phyloP scores from a whole-genome alignment of 2,888 invertebrate genomes.

The Tipula vernalis region DNA sequence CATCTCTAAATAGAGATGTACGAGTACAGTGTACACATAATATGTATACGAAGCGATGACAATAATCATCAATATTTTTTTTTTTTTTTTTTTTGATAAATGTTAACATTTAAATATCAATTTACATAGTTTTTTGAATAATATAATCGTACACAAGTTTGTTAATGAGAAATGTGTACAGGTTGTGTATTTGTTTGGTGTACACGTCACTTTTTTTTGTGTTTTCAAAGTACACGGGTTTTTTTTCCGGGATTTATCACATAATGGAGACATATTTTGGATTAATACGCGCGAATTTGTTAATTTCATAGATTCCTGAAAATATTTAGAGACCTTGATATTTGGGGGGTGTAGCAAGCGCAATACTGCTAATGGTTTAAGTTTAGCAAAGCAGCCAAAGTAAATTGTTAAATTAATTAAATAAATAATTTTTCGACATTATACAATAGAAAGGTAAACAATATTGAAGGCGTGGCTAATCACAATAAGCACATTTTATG shows the following conservation, averaged over 20 bases:
- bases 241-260: background rate
- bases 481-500: background rate
- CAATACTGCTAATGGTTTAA: background rate
- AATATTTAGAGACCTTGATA: background rate
- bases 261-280: background rate
- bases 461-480: background rate
- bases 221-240: background rate
- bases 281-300: background rate
- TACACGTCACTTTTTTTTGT: background rate
- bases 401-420: background rate
- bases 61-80: background rate
- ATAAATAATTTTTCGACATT: background rate
- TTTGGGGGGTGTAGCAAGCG: background rate
- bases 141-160: background rate
- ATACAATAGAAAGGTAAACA: background rate
- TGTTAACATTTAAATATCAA: constrained; percentile 4
- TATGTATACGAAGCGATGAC: background rate
- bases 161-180: background rate
- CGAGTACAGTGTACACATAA: background rate
- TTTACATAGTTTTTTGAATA: background rate
- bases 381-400: background rate
- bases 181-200: background rate
- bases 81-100: background rate
- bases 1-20: background rate
- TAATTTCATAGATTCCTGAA: background rate